Percentiles rank a stretch among this genome's conserved stretches.
Conservation (phyloP, 1,140 invertebrate species). For the Rhopalosiphum maidis region DNA sequence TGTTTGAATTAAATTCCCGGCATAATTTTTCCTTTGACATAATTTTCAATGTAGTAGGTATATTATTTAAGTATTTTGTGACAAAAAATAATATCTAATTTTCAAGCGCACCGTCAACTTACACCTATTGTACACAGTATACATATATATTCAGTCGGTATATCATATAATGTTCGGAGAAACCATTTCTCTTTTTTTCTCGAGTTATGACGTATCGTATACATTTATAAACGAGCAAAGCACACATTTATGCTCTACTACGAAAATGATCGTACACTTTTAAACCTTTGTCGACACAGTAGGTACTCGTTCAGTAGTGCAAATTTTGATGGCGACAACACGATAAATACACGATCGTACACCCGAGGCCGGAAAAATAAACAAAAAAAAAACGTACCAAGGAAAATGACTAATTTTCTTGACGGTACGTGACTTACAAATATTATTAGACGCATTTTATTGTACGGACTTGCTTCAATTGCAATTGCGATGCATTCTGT, state of each 20-base stretch:
- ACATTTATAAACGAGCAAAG: background rate
- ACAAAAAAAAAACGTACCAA: background rate
- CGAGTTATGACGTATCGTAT: background rate
- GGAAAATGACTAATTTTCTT: background rate
- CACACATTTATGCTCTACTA: background rate
- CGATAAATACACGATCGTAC: background rate
- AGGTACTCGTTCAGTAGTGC: background rate
- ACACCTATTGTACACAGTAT: background rate
- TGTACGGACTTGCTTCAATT: background rate
- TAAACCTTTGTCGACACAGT: background rate
- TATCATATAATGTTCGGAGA: background rate
- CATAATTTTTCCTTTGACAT: background rate
- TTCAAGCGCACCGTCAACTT: background rate
- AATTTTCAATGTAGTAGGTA: background rate
- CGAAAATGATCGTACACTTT: background rate
- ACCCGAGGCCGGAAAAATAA: background rate
- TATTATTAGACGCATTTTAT: background rate
- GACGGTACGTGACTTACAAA: background rate
- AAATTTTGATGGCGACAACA: background rate
- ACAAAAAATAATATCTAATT: slow-evolving; percentile 7
- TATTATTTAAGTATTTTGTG: background rate
- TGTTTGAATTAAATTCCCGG: background rate
- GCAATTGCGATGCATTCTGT: background rate
- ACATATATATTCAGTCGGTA: background rate
- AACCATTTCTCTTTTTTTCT: background rate